Conservation (phyloP, 2,797 vertebrate species). For the Sebastolobus altivelis region DNA sequence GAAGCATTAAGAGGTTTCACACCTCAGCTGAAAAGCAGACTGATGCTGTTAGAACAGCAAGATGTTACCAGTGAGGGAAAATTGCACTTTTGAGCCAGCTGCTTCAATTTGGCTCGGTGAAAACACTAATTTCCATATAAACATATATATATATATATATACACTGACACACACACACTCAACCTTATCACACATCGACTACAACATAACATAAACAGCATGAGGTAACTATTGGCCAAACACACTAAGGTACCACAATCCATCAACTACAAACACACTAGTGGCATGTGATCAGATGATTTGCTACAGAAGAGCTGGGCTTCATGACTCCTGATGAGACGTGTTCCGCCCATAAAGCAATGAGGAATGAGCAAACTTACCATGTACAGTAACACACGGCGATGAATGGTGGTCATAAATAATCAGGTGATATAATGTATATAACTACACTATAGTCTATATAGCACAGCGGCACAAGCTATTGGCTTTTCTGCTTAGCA, state of each 20-base stretch:
- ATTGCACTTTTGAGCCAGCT: constrained; percentile 25
- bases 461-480: constrained; percentile 72
- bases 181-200: constrained; percentile 27
- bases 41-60: constrained; percentile 31
- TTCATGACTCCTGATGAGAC: constrained; percentile 58
- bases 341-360: constrained; percentile 37
- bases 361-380: constrained; percentile 61
- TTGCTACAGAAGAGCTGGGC: constrained; percentile 39
- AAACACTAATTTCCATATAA: constrained; percentile 43
- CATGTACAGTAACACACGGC: constrained; percentile 36
- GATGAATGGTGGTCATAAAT: constrained; percentile 69
- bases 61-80: constrained; percentile 21
- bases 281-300: constrained; percentile 60
- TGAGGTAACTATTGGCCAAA: constrained; percentile 37
- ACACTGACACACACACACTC: constrained; percentile 42
- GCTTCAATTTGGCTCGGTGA: constrained; percentile 32
- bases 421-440: constrained; percentile 58
- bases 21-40: constrained; percentile 44
- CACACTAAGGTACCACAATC: constrained; percentile 53
- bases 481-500: constrained; percentile 72
- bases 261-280: constrained; percentile 67
- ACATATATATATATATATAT: constrained; percentile 10
- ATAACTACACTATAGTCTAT: constrained; percentile 61
- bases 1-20: constrained; percentile 52
- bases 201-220: constrained; percentile 52